Evolutionary conservation across 2,797 vertebrate species (phyloP).

Genomic region (Prionace glauca): DNA sequence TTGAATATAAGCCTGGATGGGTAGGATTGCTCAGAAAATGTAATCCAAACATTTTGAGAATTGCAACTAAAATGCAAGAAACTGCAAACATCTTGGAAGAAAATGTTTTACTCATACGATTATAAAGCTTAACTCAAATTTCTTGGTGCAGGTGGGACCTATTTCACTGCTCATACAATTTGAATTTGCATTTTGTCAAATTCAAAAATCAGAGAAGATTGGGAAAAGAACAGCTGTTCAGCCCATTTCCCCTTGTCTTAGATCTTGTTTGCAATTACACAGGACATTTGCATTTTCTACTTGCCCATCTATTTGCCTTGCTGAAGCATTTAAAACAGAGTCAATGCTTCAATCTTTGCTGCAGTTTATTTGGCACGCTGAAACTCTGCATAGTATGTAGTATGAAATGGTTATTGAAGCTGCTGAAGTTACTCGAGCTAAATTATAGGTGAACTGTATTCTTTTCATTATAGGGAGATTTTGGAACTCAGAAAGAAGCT

Average conservation of each 20-base stretch:
- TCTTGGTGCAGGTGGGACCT: neutral
- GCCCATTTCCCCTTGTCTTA: neutral
- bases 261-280: neutral
- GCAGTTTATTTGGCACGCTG: neutral
- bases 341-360: neutral
- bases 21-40: neutral
- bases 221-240: neutral
- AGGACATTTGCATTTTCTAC: neutral
- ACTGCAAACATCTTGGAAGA: neutral
- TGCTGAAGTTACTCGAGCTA: neutral
- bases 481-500: constrained; percentile 97
- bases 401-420: neutral
- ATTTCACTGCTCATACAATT: neutral
- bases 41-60: neutral
- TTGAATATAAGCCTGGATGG: too few relatives aligned
- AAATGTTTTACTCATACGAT: neutral
- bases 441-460: constrained; percentile 4
- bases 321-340: neutral
- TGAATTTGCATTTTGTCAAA: neutral
- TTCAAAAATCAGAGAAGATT: neutral
- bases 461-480: constrained; percentile 79
- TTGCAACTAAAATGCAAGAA: neutral
- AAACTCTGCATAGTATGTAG: neutral
- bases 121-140: neutral
- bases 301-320: neutral